phyloP scores from a whole-genome alignment of 35 echinoderm and acorn worm species.

The Heliocidaris erythrogramma region DNA sequence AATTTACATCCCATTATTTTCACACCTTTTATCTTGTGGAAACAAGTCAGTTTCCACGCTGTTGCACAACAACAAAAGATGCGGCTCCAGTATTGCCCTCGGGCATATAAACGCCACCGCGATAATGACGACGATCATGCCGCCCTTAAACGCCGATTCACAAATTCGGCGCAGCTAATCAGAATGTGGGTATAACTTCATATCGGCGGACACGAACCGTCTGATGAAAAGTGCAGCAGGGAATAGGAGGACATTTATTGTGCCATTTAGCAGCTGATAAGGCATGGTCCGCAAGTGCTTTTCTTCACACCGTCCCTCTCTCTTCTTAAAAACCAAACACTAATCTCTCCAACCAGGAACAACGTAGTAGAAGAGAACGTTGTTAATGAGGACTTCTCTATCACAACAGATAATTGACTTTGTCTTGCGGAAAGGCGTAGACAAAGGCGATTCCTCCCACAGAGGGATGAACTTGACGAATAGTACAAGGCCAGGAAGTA shows the following conservation, averaged over 20 bases:
- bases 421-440: conserved; percentile 32
- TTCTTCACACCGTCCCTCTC: conserved; percentile 15
- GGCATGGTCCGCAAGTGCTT: conserved; percentile 7
- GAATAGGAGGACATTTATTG: conserved; percentile 29
- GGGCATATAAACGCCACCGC: conserved; percentile 19
- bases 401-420: conserved; percentile 28
- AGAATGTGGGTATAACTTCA: not conserved
- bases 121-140: conserved; percentile 27
- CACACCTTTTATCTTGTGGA: conserved; percentile 48
- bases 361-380: not conserved
- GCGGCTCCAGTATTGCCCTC: not conserved
- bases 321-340: not conserved
- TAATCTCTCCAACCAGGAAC: conserved; percentile 3
- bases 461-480: conserved; percentile 12
- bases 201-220: not conserved
- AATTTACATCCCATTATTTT: conserved; percentile 53
- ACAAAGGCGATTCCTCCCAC: conserved; percentile 9
- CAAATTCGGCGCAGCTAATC: conserved; percentile 10
- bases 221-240: conserved; percentile 16
- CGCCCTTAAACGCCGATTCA: not conserved
- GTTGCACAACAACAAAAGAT: conserved; percentile 47
- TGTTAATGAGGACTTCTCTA: conserved; percentile 38
- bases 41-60: conserved; percentile 32
- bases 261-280: conserved; percentile 44
- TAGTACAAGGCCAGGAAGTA: conserved; percentile 16